A percentile compares a stretch with the other conserved stretches of the same genome.
Evolutionary conservation across 2,113 vertebrate genomes (phyloP).

Genomic region (Rhynchomys soricoides): DNA sequence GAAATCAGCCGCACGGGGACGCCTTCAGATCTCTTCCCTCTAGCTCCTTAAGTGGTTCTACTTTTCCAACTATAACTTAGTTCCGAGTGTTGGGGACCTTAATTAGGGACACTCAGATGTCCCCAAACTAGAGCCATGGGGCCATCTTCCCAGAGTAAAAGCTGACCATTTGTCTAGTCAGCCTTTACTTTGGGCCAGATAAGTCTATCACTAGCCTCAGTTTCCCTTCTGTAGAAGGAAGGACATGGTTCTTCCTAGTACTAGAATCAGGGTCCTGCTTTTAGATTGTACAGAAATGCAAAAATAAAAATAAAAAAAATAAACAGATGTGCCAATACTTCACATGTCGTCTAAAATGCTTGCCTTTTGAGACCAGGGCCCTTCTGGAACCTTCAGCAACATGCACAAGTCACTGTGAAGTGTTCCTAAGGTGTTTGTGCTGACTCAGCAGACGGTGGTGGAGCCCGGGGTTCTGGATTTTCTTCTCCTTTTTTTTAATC

Average conservation of each 20-base stretch:
- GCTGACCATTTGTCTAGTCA: neutral
- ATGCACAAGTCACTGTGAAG: neutral
- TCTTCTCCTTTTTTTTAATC: neutral
- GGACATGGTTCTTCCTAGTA: neutral
- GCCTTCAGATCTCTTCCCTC: neutral
- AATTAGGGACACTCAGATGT: neutral
- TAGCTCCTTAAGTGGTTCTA: neutral
- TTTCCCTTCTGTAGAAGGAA: constrained; percentile 3
- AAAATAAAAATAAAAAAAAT: neutral
- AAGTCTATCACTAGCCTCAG: neutral
- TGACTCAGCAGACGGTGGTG: neutral
- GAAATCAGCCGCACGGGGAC: neutral
- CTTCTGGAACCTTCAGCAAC: neutral
- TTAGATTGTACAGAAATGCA: constrained; percentile 28
- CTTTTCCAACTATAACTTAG: neutral
- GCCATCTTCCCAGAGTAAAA: neutral
- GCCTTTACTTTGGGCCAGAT: neutral
- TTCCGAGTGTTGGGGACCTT: neutral
- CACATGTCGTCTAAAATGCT: neutral
- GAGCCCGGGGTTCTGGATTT: neutral
- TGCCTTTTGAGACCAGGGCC: neutral
- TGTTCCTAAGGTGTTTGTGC: no score
- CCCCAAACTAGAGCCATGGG: neutral
- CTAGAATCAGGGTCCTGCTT: neutral
- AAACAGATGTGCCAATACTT: neutral